phyloP scores from a whole-genome alignment of 2,888 invertebrate genomes.

The Napeogenes inachia region DNA sequence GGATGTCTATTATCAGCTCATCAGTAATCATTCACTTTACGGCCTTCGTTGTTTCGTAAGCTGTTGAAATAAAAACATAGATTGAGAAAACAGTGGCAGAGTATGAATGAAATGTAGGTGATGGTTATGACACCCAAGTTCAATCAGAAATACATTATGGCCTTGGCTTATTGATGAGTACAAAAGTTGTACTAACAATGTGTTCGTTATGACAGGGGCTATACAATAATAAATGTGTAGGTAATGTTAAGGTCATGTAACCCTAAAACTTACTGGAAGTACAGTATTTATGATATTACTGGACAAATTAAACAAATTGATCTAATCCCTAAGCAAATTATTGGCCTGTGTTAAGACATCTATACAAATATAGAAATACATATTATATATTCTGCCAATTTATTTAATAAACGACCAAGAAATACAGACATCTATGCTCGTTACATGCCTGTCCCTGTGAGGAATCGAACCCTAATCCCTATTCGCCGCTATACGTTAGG shows the following conservation, averaged over 20 bases:
- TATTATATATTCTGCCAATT: no score
- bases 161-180: background rate
- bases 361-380: no score
- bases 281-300: no score
- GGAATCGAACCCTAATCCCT: no score
- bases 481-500: no score
- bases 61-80: slow-evolving; percentile 4
- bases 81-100: slow-evolving; percentile 21
- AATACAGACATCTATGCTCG: no score
- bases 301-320: no score
- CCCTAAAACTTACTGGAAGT: no score
- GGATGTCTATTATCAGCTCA: slow-evolving; percentile 11
- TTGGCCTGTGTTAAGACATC: no score
- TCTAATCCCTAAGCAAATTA: no score
- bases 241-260: background rate
- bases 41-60: slow-evolving; percentile 16
- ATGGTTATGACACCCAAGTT: slow-evolving; percentile 49
- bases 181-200: background rate
- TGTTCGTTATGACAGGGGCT: slow-evolving; percentile 3
- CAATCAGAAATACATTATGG: slow-evolving; percentile 43
- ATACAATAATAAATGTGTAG: background rate
- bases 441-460: no score
- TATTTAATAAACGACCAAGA: no score
- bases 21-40: slow-evolving; percentile 8
- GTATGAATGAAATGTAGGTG: slow-evolving; percentile 37